These are phyloP conservation scores for Colinus virginianus DNA, from an alignment of 2,113 vertebrate species.

Conservation along the genomic window DNA sequence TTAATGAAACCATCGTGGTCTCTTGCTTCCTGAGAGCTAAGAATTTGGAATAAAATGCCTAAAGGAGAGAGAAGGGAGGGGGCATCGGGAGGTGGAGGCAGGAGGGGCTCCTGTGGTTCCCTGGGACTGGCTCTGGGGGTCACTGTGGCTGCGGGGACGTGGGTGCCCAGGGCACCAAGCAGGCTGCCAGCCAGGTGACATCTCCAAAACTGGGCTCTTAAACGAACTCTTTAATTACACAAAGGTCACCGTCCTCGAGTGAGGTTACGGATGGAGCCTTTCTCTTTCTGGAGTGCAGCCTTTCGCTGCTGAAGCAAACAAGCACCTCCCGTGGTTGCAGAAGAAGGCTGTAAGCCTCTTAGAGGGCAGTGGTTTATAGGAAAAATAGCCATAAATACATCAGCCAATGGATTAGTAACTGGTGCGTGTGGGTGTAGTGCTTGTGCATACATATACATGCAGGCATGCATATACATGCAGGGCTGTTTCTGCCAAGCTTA, in stretches of 20 bases:
- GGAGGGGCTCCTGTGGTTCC: not conserved
- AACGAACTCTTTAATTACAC: not conserved
- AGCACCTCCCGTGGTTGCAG: not conserved
- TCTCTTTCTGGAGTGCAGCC: not conserved
- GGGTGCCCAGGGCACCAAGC: not conserved
- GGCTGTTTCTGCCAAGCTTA: slow-evolving; percentile 40
- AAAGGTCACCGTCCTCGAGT: not conserved
- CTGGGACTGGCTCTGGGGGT: not conserved
- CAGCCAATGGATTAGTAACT: slow-evolving; percentile 56
- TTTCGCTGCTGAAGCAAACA: not conserved
- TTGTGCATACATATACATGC: slow-evolving; percentile 50
- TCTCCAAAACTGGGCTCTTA: not conserved
- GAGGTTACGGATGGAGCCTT: not conserved
- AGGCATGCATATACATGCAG: slow-evolving; percentile 44
- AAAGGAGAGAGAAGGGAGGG: not conserved
- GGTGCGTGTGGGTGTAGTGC: slow-evolving; percentile 38
- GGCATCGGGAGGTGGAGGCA: not conserved
- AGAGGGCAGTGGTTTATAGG: slow-evolving; percentile 52
- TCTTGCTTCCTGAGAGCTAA: not conserved
- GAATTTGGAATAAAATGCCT: not conserved
- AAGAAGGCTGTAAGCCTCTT: slow-evolving; percentile 11
- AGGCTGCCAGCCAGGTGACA: not conserved
- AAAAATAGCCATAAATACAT: slow-evolving; percentile 65
- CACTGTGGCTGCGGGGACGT: not conserved
- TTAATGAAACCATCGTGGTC: not conserved